Evolutionary conservation across 53 echinoderm and acorn worm genomes (phyloP), one percentile per base, ranked within the genome.

Genomic region (Pentamera pediparva): DNA sequence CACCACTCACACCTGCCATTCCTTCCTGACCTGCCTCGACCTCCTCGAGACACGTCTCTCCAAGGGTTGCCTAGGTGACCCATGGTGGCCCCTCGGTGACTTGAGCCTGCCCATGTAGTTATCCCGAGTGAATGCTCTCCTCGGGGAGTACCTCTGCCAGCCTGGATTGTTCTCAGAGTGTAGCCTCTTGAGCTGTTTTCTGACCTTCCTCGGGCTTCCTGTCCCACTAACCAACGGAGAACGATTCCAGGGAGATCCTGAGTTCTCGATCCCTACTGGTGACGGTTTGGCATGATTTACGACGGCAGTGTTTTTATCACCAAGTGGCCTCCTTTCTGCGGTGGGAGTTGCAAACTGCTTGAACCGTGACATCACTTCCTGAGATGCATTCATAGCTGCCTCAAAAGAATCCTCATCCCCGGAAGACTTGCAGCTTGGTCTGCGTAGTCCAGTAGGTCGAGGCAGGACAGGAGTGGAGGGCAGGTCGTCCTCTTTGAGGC

Each of bases 31-130:
- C 75, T 21, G 12, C 32, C 8, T 17, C n/a, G 11, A 65, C 69
- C 65, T 81, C 65, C 32, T 50, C 59, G 49, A 26, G 63, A 18
- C 18, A 28, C 24, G 9, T 26, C 41, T 11, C 25, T 30, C n/a
- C 81, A 62, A 28, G 93, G 93, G 61, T 89, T 93, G n/a, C 74
- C 41, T 63, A 31, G 92, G 92, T 7, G 92, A 92, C 18, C 89
- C 76, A 7, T 86, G 92, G 56, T 89, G 83, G 11, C 69, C 51
- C 70, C 84, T 92, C 26, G 85, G 86, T 28, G 74, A 62, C 50
- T 60, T 89, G 27, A 67, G 45, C 2, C 40, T 26, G 45, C 45
- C 41, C 67, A 67, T 56, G 30, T 61, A 41, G 33, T 61, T 3
- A 18, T 67, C 67, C 28, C 24, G 47, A n/a, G 27, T 29, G 6